These are phyloP conservation scores for Eulacestoma nigropectus DNA, from an alignment of 2,113 vertebrate species.

Conservation along the genomic window DNA sequence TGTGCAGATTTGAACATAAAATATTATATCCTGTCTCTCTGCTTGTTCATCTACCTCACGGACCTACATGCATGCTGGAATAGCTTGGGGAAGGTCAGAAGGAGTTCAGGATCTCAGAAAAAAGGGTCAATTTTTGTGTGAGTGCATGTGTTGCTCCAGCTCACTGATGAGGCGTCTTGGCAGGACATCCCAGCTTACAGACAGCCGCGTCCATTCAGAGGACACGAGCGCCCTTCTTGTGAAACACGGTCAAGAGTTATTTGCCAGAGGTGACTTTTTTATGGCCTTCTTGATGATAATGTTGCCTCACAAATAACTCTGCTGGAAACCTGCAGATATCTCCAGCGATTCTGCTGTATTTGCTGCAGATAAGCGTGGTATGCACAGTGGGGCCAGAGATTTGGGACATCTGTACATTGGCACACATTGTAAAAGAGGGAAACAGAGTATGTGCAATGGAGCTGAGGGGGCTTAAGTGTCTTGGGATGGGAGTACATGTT, in stretches of 20 bases:
- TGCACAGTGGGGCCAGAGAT: neutral
- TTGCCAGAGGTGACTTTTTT: slow-evolving; percentile 61
- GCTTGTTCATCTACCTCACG: slow-evolving; percentile 1
- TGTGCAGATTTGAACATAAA: neutral
- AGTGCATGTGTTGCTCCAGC: neutral
- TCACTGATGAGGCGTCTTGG: slow-evolving; percentile 44
- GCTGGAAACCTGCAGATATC: neutral
- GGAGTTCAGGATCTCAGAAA: slow-evolving; percentile 66
- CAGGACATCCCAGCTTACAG: slow-evolving; percentile 19
- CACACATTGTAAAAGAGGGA: neutral
- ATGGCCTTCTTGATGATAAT: slow-evolving; percentile 31
- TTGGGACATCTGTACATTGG: neutral
- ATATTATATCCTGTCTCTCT: neutral
- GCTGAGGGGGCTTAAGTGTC: neutral
- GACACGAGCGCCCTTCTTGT: slow-evolving; percentile 8
- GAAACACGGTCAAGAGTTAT: slow-evolving; percentile 34
- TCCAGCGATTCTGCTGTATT: slow-evolving; percentile 3
- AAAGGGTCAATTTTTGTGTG: slow-evolving; percentile 26
- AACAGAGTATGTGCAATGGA: neutral
- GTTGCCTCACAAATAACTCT: slow-evolving; percentile 13
- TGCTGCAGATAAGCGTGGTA: slow-evolving; percentile 35
- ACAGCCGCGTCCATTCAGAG: neutral
- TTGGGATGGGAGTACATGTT: rapidly evolving
- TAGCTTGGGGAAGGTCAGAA: slow-evolving; percentile 53
- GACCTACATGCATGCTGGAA: neutral